Base-by-base conservation (phyloP, 2,888 invertebrate species). In the Platycheirus albimanus region DNA sequence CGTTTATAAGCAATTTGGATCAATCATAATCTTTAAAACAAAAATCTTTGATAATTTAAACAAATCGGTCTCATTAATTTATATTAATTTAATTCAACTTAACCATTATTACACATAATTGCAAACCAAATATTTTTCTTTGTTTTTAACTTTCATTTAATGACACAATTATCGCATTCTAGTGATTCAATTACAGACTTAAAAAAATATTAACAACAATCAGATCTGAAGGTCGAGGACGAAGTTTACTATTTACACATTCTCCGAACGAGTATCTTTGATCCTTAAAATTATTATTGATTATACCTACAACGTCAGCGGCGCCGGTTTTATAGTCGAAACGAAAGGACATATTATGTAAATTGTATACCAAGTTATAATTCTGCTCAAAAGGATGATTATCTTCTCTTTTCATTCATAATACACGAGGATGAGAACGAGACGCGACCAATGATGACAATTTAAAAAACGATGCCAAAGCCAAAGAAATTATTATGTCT, bases 341-440 rank as follows among this genome's bases (percentile, higher is more conserved):
- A 20, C 24, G 20, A 54, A 3, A 36, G 17, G 19, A 38, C 19
- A 8, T 20, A 19, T 54, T 54, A 54, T 54, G 54, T 20, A 13
- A 38, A 54, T 36, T 38, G 36, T 20, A 13, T 36, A 54, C n/a
- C 2, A n/a, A 3, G 15, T 15, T 38, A 20, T n/a, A n/a, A n/a
- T n/a, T n/a, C 19, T 20, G 8, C 36, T 38, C 36, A 54, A 36
- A n/a, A 54, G 36, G 54, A 54, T 54, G 36, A 38, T 54, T 36
- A 36, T 36, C 0, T 7, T n/a, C n/a, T n/a, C n/a, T n/a, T 36
- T 38, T 56, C 4, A 10, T 8, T 56, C 4, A 24, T 36, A 36
- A 20, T 13, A 20, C 38, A 20, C 38, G 7, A 8, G 24, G 38
- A 20, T 19, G 1, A 38, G n/a, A n/a, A n/a, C n/a, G n/a, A n/a